phyloP scores from a whole-genome alignment of 1,140 invertebrate species.

The Caerostris extrusa region DNA sequence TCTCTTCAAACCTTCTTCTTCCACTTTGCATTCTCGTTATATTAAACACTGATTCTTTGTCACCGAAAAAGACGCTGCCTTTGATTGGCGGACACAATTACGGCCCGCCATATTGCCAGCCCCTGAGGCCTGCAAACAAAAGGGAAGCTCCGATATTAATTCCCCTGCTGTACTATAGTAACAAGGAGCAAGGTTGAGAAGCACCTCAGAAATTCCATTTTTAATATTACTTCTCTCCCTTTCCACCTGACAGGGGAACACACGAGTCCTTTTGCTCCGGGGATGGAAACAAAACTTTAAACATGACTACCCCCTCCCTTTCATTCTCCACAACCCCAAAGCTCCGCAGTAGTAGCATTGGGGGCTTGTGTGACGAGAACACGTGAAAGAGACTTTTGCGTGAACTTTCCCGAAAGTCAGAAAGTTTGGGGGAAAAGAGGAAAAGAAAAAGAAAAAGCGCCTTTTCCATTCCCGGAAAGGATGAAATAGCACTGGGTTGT shows the following conservation, averaged over 20 bases:
- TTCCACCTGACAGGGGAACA: background rate
- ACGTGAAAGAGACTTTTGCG: slow-evolving; percentile 21
- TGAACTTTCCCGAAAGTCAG: background rate
- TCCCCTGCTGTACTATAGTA: background rate
- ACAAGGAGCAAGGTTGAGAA: background rate
- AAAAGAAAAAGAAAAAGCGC: background rate
- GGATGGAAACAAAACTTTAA: slow-evolving; percentile 29
- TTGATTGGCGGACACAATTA: slow-evolving; percentile 17
- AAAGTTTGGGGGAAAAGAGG: background rate
- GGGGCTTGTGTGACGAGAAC: background rate
- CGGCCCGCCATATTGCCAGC: background rate
- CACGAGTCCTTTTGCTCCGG: background rate
- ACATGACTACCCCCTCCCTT: background rate
- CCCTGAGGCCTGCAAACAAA: background rate
- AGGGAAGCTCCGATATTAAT: slow-evolving; percentile 1
- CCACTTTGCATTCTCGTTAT: background rate
- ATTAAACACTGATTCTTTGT: slow-evolving; percentile 3
- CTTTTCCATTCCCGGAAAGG: background rate
- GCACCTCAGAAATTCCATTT: slow-evolving; percentile 2
- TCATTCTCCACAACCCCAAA: too few species aligned
- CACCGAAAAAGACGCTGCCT: background rate
- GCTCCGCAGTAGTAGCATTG: too few species aligned
- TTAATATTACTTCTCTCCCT: slow-evolving; percentile 35
- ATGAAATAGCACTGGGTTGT: background rate
- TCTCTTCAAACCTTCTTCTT: background rate